These are phyloP conservation scores for Gopherus evgoodei DNA, from an alignment of 2,113 vertebrate genomes.

Conservation along the genomic window DNA sequence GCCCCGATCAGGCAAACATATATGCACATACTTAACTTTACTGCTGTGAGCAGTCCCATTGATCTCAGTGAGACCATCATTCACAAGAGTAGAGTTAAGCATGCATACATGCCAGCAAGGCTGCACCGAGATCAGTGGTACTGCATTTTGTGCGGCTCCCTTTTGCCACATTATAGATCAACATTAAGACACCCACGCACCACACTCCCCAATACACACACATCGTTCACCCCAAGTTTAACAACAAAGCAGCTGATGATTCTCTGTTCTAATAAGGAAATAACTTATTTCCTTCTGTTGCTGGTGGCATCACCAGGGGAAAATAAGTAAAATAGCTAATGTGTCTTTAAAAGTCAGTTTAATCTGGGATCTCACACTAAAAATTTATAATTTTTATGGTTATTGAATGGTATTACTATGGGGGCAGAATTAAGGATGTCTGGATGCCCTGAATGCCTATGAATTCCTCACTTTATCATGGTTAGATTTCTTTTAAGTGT, in stretches of 20 bases:
- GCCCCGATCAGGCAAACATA: neutral
- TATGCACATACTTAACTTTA: neutral
- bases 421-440: no score
- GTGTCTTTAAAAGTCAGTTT: neutral
- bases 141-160: neutral
- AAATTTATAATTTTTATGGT: no score
- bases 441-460: no score
- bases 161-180: neutral
- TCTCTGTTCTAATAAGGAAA: neutral
- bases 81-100: neutral
- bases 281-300: neutral
- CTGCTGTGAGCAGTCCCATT: neutral
- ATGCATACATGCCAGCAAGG: neutral
- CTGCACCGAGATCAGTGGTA: neutral
- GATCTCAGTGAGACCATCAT: neutral
- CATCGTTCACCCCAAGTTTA: neutral
- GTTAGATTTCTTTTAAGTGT: no score
- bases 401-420: no score
- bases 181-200: neutral
- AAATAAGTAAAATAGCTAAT: neutral
- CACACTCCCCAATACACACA: neutral
- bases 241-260: neutral
- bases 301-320: neutral
- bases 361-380: no score
- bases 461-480: no score